phyloP scores from a whole-genome alignment of 2,113 vertebrate species.

The Ammospiza nelsoni region DNA sequence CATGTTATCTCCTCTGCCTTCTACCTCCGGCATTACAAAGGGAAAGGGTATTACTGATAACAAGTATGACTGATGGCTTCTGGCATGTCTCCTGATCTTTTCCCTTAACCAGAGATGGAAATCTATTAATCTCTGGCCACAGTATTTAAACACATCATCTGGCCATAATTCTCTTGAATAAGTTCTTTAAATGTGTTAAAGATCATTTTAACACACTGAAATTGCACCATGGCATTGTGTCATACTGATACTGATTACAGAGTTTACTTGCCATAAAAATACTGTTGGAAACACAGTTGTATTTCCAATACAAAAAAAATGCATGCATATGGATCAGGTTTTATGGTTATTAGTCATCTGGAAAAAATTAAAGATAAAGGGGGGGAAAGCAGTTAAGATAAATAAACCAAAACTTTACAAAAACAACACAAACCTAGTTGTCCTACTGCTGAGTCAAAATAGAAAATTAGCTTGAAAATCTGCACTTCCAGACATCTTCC shows the following conservation, averaged over 20 bases:
- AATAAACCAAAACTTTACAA: not conserved
- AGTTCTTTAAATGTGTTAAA: not conserved
- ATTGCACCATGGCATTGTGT: not conserved
- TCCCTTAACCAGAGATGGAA: not conserved
- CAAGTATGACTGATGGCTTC: not conserved
- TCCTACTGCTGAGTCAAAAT: not conserved
- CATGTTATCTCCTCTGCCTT: not conserved
- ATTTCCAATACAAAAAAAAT: not conserved
- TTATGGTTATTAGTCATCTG: not conserved
- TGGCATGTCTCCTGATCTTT: not conserved
- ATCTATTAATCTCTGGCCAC: not conserved
- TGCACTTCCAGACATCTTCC: not conserved
- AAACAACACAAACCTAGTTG: not conserved
- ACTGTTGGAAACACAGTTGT: not conserved
- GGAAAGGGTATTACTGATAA: not conserved
- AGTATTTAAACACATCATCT: not conserved
- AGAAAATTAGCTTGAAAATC: not conserved
- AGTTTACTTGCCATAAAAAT: not conserved
- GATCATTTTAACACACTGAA: not conserved
- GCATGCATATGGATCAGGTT: not conserved
- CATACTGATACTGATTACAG: not conserved
- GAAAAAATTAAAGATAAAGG: not conserved
- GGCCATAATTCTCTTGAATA: not conserved
- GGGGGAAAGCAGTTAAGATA: accelerated
- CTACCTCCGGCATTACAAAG: not conserved